Evolutionary conservation across 2,797 vertebrate species (phyloP), one percentile per base, ranked within the genome.

Genomic region (Hipposideros larvatus): DNA sequence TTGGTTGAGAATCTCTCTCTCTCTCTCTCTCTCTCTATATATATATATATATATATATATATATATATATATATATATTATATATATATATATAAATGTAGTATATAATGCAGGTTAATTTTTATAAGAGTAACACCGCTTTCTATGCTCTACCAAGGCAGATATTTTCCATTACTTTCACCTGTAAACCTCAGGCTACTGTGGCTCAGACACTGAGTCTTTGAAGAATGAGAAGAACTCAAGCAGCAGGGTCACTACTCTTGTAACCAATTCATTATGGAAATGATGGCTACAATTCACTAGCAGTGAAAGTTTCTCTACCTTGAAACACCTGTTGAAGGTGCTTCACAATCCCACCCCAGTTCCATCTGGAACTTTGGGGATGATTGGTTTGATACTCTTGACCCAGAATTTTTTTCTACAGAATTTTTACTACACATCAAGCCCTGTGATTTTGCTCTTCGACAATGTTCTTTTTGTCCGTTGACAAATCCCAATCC

Each of bases 381-480:
- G 9, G 34, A 31, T 70, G 55, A 66, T 13, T 48, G 28, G 1
- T 51, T 73, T 65, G 26, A 75, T 61, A 43, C 18, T 96, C 46
- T 92, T 51, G 13, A 88, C 22, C 77, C 41, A 51, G 71, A 77
- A 90, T n/a, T 19, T 16, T 48, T 87, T 88, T 21, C 46, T 13
- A 0, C 16, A n/a, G n/a, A n/a, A n/a, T n/a, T n/a, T n/a, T n/a
- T n/a, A 75, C 19, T 28, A 26, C 28, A 19, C 16, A 7, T 48
- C 11, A 18, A 28, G 19, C 19, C 28, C 59, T 59, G n/a, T 22
- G 26, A n/a, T 46, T 55, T 90, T 59, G 34, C 41, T 71, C 13
- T 31, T 15, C 22, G n/a, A 14, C 14, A 65, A 57, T 8, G 0
- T 31, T 73, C 10, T 43, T 46, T n/a, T 26, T 59, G 18, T 46